phyloP scores from a whole-genome alignment of 2,888 invertebrate species.

The Luperina testacea region DNA sequence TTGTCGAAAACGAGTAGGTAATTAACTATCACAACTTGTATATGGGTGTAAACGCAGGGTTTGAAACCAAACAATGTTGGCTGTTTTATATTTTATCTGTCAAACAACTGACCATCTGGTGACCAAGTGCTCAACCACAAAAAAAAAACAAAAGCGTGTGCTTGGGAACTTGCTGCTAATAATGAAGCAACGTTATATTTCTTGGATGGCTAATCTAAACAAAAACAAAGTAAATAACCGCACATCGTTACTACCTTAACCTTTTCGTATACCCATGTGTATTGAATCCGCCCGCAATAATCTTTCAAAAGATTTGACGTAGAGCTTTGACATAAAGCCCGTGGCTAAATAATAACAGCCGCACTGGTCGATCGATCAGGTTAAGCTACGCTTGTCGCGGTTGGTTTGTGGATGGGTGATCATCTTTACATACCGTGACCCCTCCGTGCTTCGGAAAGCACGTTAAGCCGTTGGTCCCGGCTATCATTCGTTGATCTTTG shows the following conservation, averaged over 20 bases:
- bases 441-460: too few relatives aligned
- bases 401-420: too few relatives aligned
- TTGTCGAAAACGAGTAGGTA: background rate
- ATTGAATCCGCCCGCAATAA: background rate
- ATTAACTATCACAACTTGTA: background rate
- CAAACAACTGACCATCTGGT: conserved; percentile 85
- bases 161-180: conserved; percentile 46
- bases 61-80: conserved; percentile 72
- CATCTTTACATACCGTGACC: too few relatives aligned
- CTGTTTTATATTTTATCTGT: conserved; percentile 71
- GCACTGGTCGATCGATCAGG: too few relatives aligned
- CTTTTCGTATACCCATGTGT: background rate
- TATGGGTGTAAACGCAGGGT: conserved; percentile 34
- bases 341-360: too few relatives aligned
- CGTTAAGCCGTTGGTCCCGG: too few relatives aligned
- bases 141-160: conserved; percentile 65
- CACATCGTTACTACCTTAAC: background rate
- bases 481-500: too few relatives aligned
- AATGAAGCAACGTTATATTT: conserved; percentile 25
- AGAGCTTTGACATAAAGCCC: too few relatives aligned
- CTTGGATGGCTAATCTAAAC: conserved; percentile 27
- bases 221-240: conserved; percentile 15
- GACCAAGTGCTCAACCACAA: conserved; percentile 79
- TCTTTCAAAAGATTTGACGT: background rate
- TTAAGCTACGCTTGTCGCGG: too few relatives aligned